Evolutionary conservation across 2,113 vertebrate genomes (phyloP), one percentile per base, ranked within the genome.

Genomic region (Gobio gobio): DNA sequence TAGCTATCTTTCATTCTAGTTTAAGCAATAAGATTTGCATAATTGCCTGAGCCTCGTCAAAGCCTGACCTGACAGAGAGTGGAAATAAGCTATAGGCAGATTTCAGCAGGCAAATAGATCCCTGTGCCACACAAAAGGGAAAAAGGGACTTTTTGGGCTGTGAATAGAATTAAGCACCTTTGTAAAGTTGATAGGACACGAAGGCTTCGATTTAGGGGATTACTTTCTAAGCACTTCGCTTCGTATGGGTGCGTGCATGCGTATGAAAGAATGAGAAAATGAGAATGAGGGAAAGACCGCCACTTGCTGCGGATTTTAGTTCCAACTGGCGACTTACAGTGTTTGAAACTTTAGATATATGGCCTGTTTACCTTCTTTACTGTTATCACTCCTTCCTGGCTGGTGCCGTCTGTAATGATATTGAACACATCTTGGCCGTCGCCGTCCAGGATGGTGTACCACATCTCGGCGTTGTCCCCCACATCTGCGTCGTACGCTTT

Each of bases 381-480:
- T 83, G 95, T 95, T 93, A 99, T 95, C 87, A 99, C 94, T 82
- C 97, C 98, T 92, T 99, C 98, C 88, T 99, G 97, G 33, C 97
- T 98, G 36, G 95, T 93, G 90, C 97, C 94, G 93, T 99, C 97
- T 40, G 97, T 99, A 91, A 95, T 61, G 56, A 99, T 95, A 86
- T 96, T 96, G 89, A 99, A 99, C 85, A 93, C 91, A 64, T 97
- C 96, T 56, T 97, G 95, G 59, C 96, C 95, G 12, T 97, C 95
- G 58, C 95, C 96, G 6, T 91, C 95, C 3, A 96, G 94, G 6
- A 99, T 94, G 59, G 91, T 96, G 87, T 99, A 99, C 75, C 96
- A 94, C 93, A 94, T 95, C 81, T 98, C 97, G 0, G 98, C 97
- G 51, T 99, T 99, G 80, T 95, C 94, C 0, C 97, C 97, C 2